A percentile compares a stretch with the other conserved stretches of the same genome.
Conservation (phyloP, 1,140 invertebrate genomes). For the Lordiphosa clarofinis region DNA sequence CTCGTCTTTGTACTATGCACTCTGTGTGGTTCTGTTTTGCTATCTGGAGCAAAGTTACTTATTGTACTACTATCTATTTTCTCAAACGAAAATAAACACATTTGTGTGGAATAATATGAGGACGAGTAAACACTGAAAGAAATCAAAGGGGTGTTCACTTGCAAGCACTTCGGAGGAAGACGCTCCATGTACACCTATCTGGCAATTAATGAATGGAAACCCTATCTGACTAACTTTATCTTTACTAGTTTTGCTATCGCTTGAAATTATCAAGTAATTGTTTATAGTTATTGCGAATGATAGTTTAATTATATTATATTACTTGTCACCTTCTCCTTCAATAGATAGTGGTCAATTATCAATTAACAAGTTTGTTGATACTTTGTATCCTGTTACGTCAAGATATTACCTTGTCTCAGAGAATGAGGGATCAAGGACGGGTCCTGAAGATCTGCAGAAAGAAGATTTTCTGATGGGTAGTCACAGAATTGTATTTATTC, state of each 20-base stretch:
- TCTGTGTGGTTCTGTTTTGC: constrained; percentile 18
- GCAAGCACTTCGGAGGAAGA: constrained; percentile 4
- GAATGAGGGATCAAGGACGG: too few relatives aligned
- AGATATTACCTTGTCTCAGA: too few relatives aligned
- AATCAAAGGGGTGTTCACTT: constrained; percentile 1
- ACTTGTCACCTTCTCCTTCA: too few relatives aligned
- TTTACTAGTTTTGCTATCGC: constrained; percentile 40
- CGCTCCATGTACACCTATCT: constrained; percentile 4
- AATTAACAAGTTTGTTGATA: too few relatives aligned
- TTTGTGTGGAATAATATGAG: neutral
- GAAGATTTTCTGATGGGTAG: too few relatives aligned
- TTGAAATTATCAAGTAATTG: constrained; percentile 10
- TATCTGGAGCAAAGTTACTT: constrained; percentile 31
- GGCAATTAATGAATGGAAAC: constrained; percentile 38
- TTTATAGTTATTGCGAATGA: constrained; percentile 7
- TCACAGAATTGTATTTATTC: too few relatives aligned
- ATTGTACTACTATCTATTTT: constrained; percentile 59
- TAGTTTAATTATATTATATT: too few relatives aligned
- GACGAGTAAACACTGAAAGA: constrained; percentile 18
- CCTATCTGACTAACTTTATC: constrained; percentile 9
- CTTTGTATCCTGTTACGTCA: too few relatives aligned
- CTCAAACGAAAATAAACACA: constrained; percentile 46
- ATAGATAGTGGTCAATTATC: too few relatives aligned
- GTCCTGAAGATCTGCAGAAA: too few relatives aligned
- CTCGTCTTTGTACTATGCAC: neutral